phyloP scores from a whole-genome alignment of 2,888 invertebrate species.

The Dascillus cervinus region DNA sequence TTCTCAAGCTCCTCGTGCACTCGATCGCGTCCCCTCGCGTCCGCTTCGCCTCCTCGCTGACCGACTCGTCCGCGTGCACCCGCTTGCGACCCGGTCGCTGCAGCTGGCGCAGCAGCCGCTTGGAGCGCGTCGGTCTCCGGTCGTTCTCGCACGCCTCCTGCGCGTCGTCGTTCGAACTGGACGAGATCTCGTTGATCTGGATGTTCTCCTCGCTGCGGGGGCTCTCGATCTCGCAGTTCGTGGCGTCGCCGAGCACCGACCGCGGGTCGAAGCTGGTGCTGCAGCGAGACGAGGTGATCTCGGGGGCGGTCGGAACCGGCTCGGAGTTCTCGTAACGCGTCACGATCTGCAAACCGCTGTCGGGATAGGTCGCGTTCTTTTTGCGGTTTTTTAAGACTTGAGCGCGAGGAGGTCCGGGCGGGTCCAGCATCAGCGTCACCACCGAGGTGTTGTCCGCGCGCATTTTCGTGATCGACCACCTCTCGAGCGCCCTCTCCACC shows the following conservation, averaged over 20 bases:
- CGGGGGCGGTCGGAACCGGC: neutral
- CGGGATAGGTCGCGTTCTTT: conserved; percentile 23
- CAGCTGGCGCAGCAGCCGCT: too few relatives aligned
- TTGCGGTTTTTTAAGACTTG: conserved; percentile 48
- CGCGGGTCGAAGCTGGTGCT: conserved; percentile 33
- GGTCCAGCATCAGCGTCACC: conserved; percentile 85
- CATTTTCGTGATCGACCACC: conserved; percentile 76
- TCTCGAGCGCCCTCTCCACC: conserved; percentile 70
- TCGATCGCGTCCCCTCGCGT: too few relatives aligned
- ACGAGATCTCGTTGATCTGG: conserved; percentile 62
- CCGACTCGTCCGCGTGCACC: too few relatives aligned
- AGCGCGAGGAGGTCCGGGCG: conserved; percentile 71
- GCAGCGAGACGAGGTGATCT: conserved; percentile 19
- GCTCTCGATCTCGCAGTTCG: conserved; percentile 12
- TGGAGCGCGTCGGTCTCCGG: too few relatives aligned
- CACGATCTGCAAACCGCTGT: conserved; percentile 35
- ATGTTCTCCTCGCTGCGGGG: conserved; percentile 35
- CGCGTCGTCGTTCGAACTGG: conserved; percentile 50
- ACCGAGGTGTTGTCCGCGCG: conserved; percentile 96
- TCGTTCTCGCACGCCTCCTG: conserved; percentile 12
- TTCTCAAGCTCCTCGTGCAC: too few relatives aligned
- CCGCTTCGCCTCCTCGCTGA: too few relatives aligned
- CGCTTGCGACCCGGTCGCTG: too few relatives aligned
- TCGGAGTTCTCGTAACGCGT: conserved; percentile 26
- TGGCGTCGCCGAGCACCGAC: conserved; percentile 7